These are phyloP conservation scores for Ceraclea dissimilis DNA, from an alignment of 2,888 invertebrate genomes.

Conservation along the genomic window DNA sequence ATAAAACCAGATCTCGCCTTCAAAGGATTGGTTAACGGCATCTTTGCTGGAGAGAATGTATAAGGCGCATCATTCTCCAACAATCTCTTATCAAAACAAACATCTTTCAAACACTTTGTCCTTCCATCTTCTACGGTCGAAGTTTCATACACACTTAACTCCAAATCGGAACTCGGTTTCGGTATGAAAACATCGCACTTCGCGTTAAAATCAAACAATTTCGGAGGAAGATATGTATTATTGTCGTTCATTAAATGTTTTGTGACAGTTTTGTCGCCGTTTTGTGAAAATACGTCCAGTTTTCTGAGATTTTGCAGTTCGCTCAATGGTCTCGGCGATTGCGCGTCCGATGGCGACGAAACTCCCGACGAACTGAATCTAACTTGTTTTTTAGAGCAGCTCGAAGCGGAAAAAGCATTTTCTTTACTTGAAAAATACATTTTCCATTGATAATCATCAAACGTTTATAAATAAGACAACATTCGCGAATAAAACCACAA, in stretches of 20 bases:
- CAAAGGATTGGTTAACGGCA: conserved; percentile 2
- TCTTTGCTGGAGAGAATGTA: conserved; percentile 12
- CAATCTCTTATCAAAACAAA: background rate
- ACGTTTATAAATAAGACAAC: no score
- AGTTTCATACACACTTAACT: conserved; percentile 18
- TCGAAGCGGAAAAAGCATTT: background rate
- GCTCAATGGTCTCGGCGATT: conserved; percentile 7
- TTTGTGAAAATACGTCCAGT: background rate
- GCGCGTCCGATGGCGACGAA: conserved; percentile 6
- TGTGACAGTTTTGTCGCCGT: background rate
- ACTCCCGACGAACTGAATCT: conserved; percentile 14
- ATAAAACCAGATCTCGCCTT: background rate
- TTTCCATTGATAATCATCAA: no score
- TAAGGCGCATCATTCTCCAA: conserved; percentile 16
- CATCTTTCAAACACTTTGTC: background rate
- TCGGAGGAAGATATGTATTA: background rate
- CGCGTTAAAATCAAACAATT: background rate
- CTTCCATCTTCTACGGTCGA: background rate
- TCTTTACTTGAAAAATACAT: background rate
- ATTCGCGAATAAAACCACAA: no score
- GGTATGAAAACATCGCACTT: background rate
- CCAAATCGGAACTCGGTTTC: conserved; percentile 16
- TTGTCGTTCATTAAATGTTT: background rate
- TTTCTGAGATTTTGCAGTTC: conserved; percentile 11
- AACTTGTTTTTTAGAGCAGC: conserved; percentile 14